Conservation (phyloP, 2,113 vertebrate species). For the Myotis davidii region DNA sequence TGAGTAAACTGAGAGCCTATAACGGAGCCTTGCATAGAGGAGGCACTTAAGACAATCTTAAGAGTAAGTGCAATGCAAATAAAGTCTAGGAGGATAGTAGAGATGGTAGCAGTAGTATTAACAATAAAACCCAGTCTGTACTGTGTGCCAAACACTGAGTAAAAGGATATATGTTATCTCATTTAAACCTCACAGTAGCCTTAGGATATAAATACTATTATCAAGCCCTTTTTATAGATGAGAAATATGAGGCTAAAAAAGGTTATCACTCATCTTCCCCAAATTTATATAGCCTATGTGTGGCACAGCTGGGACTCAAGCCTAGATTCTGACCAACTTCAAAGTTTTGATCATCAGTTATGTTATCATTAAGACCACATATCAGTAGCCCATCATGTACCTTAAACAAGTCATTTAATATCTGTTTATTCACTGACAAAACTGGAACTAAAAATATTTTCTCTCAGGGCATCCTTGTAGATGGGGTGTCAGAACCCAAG, state of each 20-base stretch:
- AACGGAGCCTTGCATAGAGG: not conserved
- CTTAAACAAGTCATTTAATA: constrained; percentile 1
- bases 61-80: not conserved
- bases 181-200: constrained; percentile 22
- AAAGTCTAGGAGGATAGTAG: not conserved
- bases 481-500: not conserved
- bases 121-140: not conserved
- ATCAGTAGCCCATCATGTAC: not conserved
- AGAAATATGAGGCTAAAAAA: constrained; percentile 19
- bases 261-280: not conserved
- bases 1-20: not conserved
- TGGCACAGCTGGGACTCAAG: not conserved
- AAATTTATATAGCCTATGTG: not conserved
- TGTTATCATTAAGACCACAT: not conserved
- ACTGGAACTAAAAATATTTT: constrained; percentile 19
- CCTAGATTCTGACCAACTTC: not conserved
- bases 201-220: not conserved
- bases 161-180: not conserved
- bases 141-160: not conserved
- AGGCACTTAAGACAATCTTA: not conserved
- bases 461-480: not conserved
- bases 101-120: not conserved
- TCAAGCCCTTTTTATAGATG: not conserved
- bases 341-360: not conserved
- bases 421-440: constrained; percentile 18